Conservation (phyloP, 1,140 invertebrate species). For the Dinoponera quadriceps region DNA sequence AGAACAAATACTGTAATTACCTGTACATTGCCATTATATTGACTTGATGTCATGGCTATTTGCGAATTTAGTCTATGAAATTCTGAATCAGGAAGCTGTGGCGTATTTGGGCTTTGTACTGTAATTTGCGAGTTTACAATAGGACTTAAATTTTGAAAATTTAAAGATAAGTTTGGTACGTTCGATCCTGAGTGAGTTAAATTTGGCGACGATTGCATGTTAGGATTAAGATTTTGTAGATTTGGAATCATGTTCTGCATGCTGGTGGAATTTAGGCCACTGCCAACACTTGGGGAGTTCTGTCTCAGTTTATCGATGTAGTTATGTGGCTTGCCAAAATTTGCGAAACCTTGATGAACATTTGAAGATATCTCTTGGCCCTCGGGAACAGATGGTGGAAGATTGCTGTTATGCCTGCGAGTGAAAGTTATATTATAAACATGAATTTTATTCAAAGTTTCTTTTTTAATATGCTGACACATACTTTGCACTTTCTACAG, state of each 20-base stretch:
- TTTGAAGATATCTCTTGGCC: conserved; percentile 87
- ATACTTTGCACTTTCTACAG: too few species aligned
- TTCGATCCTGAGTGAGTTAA: conserved; percentile 80
- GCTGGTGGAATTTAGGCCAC: conserved; percentile 78
- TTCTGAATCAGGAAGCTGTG: conserved; percentile 80
- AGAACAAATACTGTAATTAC: conserved; percentile 61
- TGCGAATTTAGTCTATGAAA: conserved; percentile 82
- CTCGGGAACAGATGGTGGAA: conserved; percentile 94
- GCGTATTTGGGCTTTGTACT: conserved; percentile 77
- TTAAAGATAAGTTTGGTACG: conserved; percentile 82
- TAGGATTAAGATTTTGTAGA: conserved; percentile 85
- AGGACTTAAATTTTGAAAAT: conserved; percentile 85
- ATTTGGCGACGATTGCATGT: conserved; percentile 85
- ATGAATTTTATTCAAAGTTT: conserved; percentile 33
- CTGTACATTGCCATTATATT: conserved; percentile 83
- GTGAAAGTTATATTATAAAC: conserved; percentile 16
- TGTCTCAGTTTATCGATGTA: conserved; percentile 82
- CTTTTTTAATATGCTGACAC: too few species aligned
- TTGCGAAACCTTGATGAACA: conserved; percentile 78
- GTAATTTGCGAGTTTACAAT: conserved; percentile 82
- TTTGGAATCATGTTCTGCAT: conserved; percentile 83
- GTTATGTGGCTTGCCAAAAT: conserved; percentile 79
- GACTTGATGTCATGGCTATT: conserved; percentile 73
- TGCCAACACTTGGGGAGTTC: conserved; percentile 77
- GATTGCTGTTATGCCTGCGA: conserved; percentile 90